Evolutionary conservation across 2,113 vertebrate genomes (phyloP).

Genomic region (Oceanodroma tethys): DNA sequence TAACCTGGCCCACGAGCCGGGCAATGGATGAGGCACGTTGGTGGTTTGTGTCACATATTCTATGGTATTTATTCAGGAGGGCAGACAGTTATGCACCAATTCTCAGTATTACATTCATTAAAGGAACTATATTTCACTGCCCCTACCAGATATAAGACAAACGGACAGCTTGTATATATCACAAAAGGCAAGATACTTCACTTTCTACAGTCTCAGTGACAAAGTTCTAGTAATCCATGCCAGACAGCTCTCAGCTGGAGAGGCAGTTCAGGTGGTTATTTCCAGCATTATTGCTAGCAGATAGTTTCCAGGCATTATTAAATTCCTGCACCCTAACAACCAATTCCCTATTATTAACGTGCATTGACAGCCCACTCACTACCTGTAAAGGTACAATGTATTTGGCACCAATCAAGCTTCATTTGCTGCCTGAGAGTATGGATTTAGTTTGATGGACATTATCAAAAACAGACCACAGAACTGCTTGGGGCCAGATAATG

Average conservation of each 20-base stretch:
- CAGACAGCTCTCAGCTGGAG: background rate
- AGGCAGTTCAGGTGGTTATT: slow-evolving; percentile 22
- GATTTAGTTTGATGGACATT: slow-evolving; percentile 19
- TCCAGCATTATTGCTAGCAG: background rate
- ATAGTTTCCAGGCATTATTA: slow-evolving; percentile 32
- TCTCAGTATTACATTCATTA: background rate
- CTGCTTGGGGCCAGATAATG: background rate
- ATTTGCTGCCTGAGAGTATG: background rate
- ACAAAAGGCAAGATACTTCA: background rate
- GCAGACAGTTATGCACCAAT: background rate
- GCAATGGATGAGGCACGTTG: accelerated
- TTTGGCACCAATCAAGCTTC: slow-evolving; percentile 22
- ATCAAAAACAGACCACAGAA: slow-evolving; percentile 19
- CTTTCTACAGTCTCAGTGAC: background rate
- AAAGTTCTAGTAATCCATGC: background rate
- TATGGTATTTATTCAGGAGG: background rate
- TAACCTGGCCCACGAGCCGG: background rate
- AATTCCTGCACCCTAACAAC: slow-evolving; percentile 46
- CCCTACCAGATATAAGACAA: background rate
- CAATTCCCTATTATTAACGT: slow-evolving; percentile 28
- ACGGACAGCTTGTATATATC: background rate
- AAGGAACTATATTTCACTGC: background rate
- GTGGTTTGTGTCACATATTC: background rate
- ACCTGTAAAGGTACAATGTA: background rate
- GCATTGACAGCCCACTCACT: slow-evolving; percentile 24